Percentiles rank a stretch among this genome's conserved stretches.
Evolutionary conservation across 2,888 invertebrate species (phyloP).

Genomic region (Kuschelorhynchus macadamiae): DNA sequence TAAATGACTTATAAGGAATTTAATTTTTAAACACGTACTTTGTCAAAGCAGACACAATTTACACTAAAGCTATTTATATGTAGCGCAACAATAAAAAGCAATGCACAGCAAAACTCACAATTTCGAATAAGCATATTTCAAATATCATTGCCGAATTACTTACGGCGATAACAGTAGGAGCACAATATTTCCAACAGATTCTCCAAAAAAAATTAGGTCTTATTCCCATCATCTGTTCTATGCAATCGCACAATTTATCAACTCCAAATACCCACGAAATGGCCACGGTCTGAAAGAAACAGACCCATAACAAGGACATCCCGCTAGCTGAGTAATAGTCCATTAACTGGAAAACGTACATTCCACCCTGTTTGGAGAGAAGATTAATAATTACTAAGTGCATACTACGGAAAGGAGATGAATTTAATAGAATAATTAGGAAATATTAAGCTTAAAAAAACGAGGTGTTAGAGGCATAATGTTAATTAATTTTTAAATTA

Average conservation of each 20-base stretch:
- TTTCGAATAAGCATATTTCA: too few relatives aligned
- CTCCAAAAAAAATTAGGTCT: constrained; percentile 72
- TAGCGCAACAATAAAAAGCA: too few relatives aligned
- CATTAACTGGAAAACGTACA: constrained; percentile 92
- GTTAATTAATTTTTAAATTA: too few relatives aligned
- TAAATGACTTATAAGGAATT: too few relatives aligned
- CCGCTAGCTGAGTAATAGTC: constrained; percentile 78
- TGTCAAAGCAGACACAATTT: too few relatives aligned
- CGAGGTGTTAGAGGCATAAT: too few relatives aligned
- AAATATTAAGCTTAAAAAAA: too few relatives aligned
- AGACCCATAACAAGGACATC: constrained; percentile 74
- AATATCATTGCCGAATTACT: too few relatives aligned
- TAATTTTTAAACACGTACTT: too few relatives aligned
- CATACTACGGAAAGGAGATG: too few relatives aligned
- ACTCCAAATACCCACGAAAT: constrained; percentile 75
- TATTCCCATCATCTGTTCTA: constrained; percentile 76
- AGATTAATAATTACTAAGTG: constrained; percentile 36
- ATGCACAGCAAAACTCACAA: too few relatives aligned
- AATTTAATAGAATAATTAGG: neutral
- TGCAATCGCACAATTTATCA: constrained; percentile 73
- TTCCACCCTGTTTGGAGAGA: constrained; percentile 78
- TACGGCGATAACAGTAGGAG: constrained; percentile 75
- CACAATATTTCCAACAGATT: constrained; percentile 74
- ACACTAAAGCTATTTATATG: too few relatives aligned
- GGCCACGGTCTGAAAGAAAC: constrained; percentile 75